Conservation (phyloP, 2,888 invertebrate species). For the Diadromus collaris region DNA sequence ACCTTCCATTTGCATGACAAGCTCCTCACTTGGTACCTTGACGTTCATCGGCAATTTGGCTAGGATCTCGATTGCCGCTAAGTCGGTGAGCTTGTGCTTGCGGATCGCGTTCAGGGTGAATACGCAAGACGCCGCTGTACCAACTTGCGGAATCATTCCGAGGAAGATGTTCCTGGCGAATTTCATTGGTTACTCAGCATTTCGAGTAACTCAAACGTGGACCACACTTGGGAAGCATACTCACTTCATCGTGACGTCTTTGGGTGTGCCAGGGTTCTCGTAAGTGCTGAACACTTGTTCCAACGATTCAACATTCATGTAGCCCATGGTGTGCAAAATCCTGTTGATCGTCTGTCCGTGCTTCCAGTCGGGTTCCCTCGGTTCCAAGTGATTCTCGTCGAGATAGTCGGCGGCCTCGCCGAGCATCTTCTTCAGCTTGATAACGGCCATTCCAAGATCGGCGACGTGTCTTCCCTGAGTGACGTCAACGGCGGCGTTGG, state of each 20-base stretch:
- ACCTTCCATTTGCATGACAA: constrained; percentile 76
- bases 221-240: constrained; percentile 1
- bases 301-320: constrained; percentile 73
- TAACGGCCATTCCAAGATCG: constrained; percentile 68
- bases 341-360: constrained; percentile 76
- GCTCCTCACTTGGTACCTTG: constrained; percentile 76
- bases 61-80: constrained; percentile 76
- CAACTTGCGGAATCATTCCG: constrained; percentile 80
- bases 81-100: constrained; percentile 72
- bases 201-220: not conserved
- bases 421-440: constrained; percentile 73
- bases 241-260: constrained; percentile 67
- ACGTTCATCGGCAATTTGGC: constrained; percentile 79
- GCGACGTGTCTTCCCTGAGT: constrained; percentile 75
- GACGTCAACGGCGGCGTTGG: constrained; percentile 71
- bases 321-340: constrained; percentile 72
- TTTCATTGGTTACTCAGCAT: not conserved
- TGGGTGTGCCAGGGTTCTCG: constrained; percentile 58
- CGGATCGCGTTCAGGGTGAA: constrained; percentile 78
- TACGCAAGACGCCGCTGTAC: constrained; percentile 78
- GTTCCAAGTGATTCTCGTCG: constrained; percentile 75
- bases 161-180: constrained; percentile 76
- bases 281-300: constrained; percentile 69
- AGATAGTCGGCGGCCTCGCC: constrained; percentile 75
- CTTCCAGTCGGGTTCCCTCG: constrained; percentile 73